Conservation (phyloP, 1,140 invertebrate genomes). For the Bathynomus jamesi region DNA sequence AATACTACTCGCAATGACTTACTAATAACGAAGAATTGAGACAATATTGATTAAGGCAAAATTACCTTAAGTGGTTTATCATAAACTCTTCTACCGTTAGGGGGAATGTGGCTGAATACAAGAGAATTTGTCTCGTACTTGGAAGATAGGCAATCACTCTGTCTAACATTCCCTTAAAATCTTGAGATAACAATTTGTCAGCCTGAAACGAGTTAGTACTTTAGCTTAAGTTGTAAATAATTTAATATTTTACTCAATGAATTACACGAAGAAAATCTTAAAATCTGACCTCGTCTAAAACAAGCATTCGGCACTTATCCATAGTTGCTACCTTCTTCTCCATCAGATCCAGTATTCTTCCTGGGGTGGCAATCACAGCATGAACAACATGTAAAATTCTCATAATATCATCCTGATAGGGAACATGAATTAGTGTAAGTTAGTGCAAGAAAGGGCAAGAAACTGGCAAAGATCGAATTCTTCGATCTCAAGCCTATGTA, state of each 20-base stretch:
- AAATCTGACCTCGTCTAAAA: slow-evolving; percentile 82
- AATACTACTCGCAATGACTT: no score
- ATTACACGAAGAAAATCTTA: no score
- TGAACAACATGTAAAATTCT: slow-evolving; percentile 97
- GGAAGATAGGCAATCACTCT: slow-evolving; percentile 91
- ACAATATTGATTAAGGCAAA: no score
- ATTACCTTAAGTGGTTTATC: slow-evolving; percentile 48
- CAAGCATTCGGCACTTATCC: slow-evolving; percentile 91
- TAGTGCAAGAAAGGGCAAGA: no score
- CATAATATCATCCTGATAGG: slow-evolving; percentile 91
- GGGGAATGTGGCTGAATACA: slow-evolving; percentile 99
- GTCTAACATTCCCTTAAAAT: slow-evolving; percentile 98
- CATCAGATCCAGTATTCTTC: slow-evolving; percentile 98
- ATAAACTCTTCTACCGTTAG: slow-evolving; percentile 99
- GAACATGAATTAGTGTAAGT: neutral
- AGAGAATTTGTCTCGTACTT: slow-evolving; percentile 88
- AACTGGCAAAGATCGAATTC: no score
- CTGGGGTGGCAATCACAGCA: slow-evolving; percentile 97
- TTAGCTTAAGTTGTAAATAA: no score
- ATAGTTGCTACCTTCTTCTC: slow-evolving; percentile 96
- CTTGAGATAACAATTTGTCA: slow-evolving; percentile 95
- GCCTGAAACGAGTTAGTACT: slow-evolving; percentile 50
- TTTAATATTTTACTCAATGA: no score
- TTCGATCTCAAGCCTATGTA: no score
- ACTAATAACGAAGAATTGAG: no score